A percentile compares a stretch with the other conserved stretches of the same genome.
These are phyloP conservation scores for Oxyura jamaicensis DNA, from an alignment of 2,113 vertebrate species.

Conservation along the genomic window DNA sequence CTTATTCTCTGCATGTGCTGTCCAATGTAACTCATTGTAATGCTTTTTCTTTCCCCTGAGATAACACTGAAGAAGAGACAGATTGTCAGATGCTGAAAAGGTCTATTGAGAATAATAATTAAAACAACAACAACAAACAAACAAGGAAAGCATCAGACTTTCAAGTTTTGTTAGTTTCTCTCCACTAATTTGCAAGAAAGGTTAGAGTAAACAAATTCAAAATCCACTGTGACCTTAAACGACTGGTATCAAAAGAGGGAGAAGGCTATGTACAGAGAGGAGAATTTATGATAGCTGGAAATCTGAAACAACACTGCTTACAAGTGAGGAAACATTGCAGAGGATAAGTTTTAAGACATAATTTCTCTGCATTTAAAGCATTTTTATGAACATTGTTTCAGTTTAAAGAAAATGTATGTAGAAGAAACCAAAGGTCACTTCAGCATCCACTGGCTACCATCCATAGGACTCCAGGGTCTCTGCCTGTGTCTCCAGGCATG, in stretches of 20 bases:
- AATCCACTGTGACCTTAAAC: background rate
- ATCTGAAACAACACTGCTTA: background rate
- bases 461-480: background rate
- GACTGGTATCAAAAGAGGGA: background rate
- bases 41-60: background rate
- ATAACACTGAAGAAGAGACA: background rate
- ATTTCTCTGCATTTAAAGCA: background rate
- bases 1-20: background rate
- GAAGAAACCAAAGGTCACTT: background rate
- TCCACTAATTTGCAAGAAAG: background rate
- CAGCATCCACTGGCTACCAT: fast-evolving
- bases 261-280: background rate
- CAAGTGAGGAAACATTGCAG: background rate
- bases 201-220: background rate
- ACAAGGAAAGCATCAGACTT: background rate
- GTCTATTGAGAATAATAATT: background rate
- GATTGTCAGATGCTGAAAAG: background rate
- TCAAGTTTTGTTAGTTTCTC: background rate
- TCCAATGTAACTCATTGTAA: background rate
- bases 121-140: background rate
- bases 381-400: background rate
- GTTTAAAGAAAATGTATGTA: background rate
- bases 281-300: background rate
- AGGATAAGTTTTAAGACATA: background rate
- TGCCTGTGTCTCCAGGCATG: background rate